Conservation (phyloP, 2,888 invertebrate genomes). For the Eledona agricola region DNA sequence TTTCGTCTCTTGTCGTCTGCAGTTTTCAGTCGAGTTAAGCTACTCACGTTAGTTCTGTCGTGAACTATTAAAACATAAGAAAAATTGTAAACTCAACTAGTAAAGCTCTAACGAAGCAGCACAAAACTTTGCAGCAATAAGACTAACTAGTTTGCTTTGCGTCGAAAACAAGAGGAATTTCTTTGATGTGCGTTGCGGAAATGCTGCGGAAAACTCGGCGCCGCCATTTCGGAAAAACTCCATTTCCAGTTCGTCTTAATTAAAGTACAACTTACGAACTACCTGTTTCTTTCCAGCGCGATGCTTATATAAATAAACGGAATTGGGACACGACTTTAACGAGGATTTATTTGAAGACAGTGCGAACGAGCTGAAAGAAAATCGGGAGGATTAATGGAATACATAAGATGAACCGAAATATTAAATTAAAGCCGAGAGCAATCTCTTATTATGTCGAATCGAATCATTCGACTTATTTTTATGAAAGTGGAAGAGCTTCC, state of each 20-base stretch:
- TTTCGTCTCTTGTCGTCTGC: too few relatives aligned
- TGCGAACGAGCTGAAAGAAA: conserved; percentile 22
- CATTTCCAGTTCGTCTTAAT: too few relatives aligned
- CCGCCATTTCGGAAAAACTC: too few relatives aligned
- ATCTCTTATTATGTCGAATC: conserved; percentile 31
- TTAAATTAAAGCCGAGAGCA: conserved; percentile 32
- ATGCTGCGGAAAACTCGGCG: conserved; percentile 14
- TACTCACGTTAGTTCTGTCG: too few relatives aligned
- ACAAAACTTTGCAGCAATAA: too few relatives aligned
- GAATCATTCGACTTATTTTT: conserved; percentile 29
- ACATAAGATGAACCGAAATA: conserved; percentile 34
- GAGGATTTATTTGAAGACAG: conserved; percentile 8
- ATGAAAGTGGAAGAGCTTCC: neutral
- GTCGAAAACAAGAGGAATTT: conserved; percentile 15
- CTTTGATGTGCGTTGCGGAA: conserved; percentile 16
- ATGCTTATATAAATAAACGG: conserved; percentile 15
- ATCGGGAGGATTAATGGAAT: conserved; percentile 33
- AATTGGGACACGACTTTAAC: conserved; percentile 5
- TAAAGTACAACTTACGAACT: too few relatives aligned
- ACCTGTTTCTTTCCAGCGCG: too few relatives aligned
- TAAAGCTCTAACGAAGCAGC: too few relatives aligned
- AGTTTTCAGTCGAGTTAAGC: too few relatives aligned
- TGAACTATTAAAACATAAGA: too few relatives aligned
- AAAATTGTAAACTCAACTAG: too few relatives aligned
- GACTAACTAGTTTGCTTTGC: too few relatives aligned